These are phyloP conservation scores for Zootermopsis nevadensis DNA, from an alignment of 2,888 invertebrate species.

Conservation along the genomic window DNA sequence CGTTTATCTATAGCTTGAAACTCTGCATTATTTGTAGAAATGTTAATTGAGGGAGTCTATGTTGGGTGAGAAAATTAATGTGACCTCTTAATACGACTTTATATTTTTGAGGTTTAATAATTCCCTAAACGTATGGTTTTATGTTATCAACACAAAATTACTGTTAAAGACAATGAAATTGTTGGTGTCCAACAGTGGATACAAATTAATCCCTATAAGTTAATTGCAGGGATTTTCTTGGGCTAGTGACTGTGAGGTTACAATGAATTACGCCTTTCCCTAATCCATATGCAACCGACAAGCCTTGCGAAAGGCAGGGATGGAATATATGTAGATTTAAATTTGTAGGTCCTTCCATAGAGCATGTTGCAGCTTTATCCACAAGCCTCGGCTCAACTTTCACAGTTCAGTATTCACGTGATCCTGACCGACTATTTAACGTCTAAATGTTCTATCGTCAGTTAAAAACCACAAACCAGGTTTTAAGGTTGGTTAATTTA, in stretches of 20 bases:
- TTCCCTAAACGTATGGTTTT: no score
- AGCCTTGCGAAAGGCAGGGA: not conserved
- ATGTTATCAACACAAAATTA: no score
- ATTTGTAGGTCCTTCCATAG: not conserved
- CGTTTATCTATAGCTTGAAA: no score
- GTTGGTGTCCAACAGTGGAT: no score
- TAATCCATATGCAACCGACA: not conserved
- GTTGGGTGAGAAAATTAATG: no score
- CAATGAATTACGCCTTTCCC: not conserved
- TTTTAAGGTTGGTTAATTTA: conserved; percentile 5
- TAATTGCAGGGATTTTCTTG: not conserved
- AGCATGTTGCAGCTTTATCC: not conserved
- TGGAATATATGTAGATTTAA: conserved; percentile 6
- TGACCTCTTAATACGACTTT: no score
- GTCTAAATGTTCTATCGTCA: conserved; percentile 7
- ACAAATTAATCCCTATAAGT: not conserved
- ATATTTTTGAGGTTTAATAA: no score
- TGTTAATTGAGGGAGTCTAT: no score
- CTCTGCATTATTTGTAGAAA: no score
- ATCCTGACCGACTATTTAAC: not conserved
- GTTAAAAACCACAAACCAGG: not conserved
- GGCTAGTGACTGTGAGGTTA: not conserved
- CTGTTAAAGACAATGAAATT: no score
- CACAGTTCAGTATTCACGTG: not conserved
- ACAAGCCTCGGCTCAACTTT: not conserved